phyloP scores from a whole-genome alignment of 2,888 invertebrate species.

The Dryobota labecula region DNA sequence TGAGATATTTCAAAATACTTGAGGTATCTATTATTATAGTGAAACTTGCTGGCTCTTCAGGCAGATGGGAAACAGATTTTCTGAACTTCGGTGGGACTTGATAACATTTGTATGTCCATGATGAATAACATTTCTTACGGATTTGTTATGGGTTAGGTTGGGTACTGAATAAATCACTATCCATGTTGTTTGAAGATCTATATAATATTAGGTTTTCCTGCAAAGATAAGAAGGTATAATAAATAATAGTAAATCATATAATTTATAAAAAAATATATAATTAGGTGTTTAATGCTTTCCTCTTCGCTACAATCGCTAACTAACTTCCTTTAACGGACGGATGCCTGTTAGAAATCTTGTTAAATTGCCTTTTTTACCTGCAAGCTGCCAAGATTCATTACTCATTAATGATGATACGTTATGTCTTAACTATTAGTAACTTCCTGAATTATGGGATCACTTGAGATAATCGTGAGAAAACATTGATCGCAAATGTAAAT shows the following conservation, averaged over 20 bases:
- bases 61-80: not conserved
- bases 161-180: slow-evolving; percentile 1
- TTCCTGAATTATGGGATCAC: slow-evolving; percentile 3
- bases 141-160: not conserved
- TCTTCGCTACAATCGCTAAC: slow-evolving; percentile 14
- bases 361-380: not conserved
- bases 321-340: slow-evolving; percentile 50
- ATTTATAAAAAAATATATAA: slow-evolving; percentile 21
- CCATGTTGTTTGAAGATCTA: not conserved
- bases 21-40: not conserved
- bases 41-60: not conserved
- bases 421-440: not conserved
- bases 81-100: not conserved
- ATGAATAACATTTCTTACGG: not conserved
- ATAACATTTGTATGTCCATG: not conserved
- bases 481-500: too few relatives aligned
- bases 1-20: not conserved
- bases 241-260: not conserved
- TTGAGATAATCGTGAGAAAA: slow-evolving; percentile 23
- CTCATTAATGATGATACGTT: slow-evolving; percentile 12
- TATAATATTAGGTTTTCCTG: slow-evolving; percentile 6
- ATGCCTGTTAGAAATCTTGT: slow-evolving; percentile 36
- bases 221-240: not conserved
- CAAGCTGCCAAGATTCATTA: not conserved
- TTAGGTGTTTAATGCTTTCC: slow-evolving; percentile 38